A percentile compares a stretch with the other conserved stretches of the same genome.
Evolutionary conservation across 2,113 vertebrate genomes (phyloP).

Genomic region (Hypomesus transpacificus): DNA sequence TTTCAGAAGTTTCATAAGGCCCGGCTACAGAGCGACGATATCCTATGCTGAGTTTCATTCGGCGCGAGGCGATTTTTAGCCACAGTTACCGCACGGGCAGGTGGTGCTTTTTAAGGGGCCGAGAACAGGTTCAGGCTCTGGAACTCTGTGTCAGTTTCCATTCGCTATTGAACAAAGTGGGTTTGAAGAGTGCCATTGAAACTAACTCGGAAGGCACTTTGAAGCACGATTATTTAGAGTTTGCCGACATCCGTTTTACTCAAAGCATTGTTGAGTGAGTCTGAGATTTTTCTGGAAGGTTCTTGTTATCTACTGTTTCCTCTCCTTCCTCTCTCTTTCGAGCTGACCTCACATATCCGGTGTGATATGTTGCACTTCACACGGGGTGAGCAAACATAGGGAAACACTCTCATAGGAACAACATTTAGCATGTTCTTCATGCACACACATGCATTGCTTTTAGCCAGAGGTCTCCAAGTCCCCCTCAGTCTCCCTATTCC

Average conservation of each 20-base stretch:
- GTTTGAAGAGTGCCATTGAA: too few species aligned
- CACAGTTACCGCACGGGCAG: background rate
- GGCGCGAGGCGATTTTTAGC: constrained; percentile 41
- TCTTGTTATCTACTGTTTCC: background rate
- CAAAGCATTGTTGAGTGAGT: background rate
- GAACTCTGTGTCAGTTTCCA: too few species aligned
- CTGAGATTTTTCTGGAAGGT: too few species aligned
- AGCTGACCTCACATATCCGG: background rate
- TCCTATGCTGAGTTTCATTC: constrained; percentile 64
- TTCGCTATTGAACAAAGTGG: too few species aligned
- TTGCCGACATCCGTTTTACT: background rate
- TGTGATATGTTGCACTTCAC: too few species aligned
- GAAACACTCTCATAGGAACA: too few species aligned
- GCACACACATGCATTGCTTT: background rate
- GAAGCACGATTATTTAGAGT: background rate
- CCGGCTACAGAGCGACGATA: constrained; percentile 53
- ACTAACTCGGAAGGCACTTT: too few species aligned
- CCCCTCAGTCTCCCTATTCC: too few species aligned
- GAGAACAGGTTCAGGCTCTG: too few species aligned
- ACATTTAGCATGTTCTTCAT: background rate
- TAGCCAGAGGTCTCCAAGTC: too few species aligned
- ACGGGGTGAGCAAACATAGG: too few species aligned
- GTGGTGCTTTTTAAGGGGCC: too few species aligned
- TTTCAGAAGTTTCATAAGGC: constrained; percentile 56
- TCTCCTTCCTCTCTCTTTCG: background rate